A percentile compares a stretch with the other conserved stretches of the same genome.
Conservation (phyloP, 2,797 vertebrate species). For the Falco naumanni region DNA sequence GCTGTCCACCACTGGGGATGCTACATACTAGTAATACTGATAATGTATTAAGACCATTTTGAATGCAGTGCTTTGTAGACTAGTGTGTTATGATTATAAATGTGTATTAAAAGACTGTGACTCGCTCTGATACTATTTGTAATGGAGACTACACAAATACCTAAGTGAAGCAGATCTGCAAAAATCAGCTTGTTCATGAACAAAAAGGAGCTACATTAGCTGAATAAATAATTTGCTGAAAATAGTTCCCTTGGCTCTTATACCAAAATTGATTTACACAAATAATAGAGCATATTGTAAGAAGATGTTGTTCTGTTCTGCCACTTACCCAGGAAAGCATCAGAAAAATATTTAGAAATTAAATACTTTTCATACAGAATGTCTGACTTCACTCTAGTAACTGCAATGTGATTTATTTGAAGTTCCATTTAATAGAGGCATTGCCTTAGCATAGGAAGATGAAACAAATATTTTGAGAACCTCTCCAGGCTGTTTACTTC, state of each 20-base stretch:
- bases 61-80: background rate
- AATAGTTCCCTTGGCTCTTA: background rate
- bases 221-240: constrained; percentile 1
- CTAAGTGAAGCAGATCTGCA: background rate
- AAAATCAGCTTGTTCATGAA: background rate
- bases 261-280: background rate
- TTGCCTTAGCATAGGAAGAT: background rate
- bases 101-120: background rate
- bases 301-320: background rate
- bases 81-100: background rate
- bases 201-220: background rate
- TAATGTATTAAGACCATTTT: background rate
- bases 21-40: background rate
- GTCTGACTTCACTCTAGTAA: background rate
- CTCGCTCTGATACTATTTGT: background rate
- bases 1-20: background rate
- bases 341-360: background rate
- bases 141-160: background rate
- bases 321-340: background rate
- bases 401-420: background rate
- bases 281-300: background rate
- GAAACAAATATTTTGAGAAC: background rate
- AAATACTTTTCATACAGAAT: background rate
- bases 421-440: background rate
- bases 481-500: background rate